These are phyloP conservation scores for Galerucella calmariensis DNA, from an alignment of 2,888 invertebrate species.

Conservation along the genomic window DNA sequence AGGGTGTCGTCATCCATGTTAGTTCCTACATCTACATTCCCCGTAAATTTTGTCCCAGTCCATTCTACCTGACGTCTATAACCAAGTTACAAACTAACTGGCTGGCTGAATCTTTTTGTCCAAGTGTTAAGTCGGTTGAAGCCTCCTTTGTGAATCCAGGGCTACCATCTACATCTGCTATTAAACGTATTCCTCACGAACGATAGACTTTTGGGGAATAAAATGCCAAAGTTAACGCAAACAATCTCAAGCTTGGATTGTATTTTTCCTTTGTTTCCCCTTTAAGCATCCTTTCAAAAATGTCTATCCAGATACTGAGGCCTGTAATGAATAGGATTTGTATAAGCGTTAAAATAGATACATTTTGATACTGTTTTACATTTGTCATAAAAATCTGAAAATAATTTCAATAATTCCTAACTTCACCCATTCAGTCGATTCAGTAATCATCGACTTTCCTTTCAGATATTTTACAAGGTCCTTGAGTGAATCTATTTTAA, in stretches of 20 bases:
- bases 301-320: slow-evolving; percentile 17
- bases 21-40: slow-evolving; percentile 50
- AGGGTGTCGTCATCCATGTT: slow-evolving; percentile 44
- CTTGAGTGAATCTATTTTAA: background rate
- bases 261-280: slow-evolving; percentile 23
- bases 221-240: slow-evolving; percentile 39
- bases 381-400: background rate
- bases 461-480: background rate
- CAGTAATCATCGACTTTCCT: background rate
- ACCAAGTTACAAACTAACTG: slow-evolving; percentile 46
- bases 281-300: slow-evolving; percentile 29
- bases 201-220: slow-evolving; percentile 43
- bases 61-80: slow-evolving; percentile 48
- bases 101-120: slow-evolving; percentile 22
- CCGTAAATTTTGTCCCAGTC: slow-evolving; percentile 46
- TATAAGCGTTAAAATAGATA: background rate
- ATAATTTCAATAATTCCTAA: background rate
- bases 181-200: background rate
- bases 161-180: slow-evolving; percentile 38
- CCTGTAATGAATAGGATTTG: slow-evolving; percentile 26
- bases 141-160: slow-evolving; percentile 48
- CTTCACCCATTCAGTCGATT: background rate
- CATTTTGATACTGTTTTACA: background rate
- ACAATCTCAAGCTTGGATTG: slow-evolving; percentile 24
- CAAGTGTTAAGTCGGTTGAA: slow-evolving; percentile 36